Percentiles rank a stretch among this genome's conserved stretches.
Evolutionary conservation across 2,113 vertebrate genomes (phyloP).

Genomic region (Pongo pygmaeus): DNA sequence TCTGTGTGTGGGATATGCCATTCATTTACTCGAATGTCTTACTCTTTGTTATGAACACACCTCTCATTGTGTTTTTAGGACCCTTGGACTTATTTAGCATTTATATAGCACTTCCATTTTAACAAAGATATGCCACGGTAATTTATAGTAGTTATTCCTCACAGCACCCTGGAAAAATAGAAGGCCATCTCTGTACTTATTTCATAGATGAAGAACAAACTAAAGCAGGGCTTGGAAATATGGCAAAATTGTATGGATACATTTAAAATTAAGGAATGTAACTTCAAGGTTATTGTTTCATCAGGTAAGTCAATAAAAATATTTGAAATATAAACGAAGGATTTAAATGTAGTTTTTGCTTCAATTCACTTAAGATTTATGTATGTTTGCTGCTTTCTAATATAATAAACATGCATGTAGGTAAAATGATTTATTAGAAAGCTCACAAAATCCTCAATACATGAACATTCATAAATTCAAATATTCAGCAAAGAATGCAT

Average conservation of each 20-base stretch:
- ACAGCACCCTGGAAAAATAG: background rate
- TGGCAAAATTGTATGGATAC: background rate
- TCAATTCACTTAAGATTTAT: background rate
- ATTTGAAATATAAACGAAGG: background rate
- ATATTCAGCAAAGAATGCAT: background rate
- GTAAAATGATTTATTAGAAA: background rate
- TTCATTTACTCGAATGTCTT: background rate
- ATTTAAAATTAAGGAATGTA: background rate
- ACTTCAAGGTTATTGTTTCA: constrained; percentile 13
- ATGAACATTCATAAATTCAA: background rate
- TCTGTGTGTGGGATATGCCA: background rate
- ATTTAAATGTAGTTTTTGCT: background rate
- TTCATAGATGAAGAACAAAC: constrained; percentile 37
- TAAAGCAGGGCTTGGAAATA: background rate
- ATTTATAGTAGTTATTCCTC: constrained; percentile 41
- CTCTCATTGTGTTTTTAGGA: background rate
- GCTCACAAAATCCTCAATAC: background rate
- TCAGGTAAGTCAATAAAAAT: background rate
- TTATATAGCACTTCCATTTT: background rate
- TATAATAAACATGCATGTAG: background rate
- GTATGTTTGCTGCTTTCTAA: background rate
- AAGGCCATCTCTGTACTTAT: background rate
- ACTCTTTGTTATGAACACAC: background rate
- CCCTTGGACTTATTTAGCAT: background rate
- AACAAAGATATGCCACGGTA: background rate